phyloP scores from a whole-genome alignment of 2,797 vertebrate genomes.

The Coluber constrictor region DNA sequence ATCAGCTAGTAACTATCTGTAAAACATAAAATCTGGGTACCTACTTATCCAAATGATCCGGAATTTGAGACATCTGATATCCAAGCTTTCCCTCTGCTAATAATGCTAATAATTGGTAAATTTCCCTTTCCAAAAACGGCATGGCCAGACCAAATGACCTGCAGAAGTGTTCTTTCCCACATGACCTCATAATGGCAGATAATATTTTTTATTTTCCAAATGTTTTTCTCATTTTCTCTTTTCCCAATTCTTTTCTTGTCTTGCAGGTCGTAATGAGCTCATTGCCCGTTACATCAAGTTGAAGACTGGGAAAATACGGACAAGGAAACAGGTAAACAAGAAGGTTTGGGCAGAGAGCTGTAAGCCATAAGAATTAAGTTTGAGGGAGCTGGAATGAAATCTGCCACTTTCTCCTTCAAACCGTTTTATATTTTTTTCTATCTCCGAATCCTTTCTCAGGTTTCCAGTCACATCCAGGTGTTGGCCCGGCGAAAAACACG shows the following conservation, averaged over 20 bases:
- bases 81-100: background rate
- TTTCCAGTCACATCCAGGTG: conserved; percentile 97
- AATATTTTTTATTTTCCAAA: background rate
- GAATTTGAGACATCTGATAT: background rate
- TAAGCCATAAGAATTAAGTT: background rate
- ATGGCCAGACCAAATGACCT: too few relatives aligned
- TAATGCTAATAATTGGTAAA: too few relatives aligned
- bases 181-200: too few relatives aligned
- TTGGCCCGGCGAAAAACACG: conserved; percentile 92
- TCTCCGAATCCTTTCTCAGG: conserved; percentile 70
- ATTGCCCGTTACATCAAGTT: conserved; percentile 80
- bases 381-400: background rate
- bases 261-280: conserved; percentile 76
- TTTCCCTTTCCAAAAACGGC: too few relatives aligned
- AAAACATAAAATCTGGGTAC: background rate
- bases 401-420: background rate
- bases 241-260: background rate
- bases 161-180: background rate
- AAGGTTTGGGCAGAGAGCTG: background rate
- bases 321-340: conserved; percentile 74
- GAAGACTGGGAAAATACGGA: conserved; percentile 78
- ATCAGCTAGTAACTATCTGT: too few relatives aligned
- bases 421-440: background rate
- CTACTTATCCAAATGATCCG: background rate
- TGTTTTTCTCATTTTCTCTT: background rate